Percentiles rank a stretch among this genome's conserved stretches.
Evolutionary conservation across 1,140 invertebrate genomes (phyloP).

Genomic region (Atta texana): DNA sequence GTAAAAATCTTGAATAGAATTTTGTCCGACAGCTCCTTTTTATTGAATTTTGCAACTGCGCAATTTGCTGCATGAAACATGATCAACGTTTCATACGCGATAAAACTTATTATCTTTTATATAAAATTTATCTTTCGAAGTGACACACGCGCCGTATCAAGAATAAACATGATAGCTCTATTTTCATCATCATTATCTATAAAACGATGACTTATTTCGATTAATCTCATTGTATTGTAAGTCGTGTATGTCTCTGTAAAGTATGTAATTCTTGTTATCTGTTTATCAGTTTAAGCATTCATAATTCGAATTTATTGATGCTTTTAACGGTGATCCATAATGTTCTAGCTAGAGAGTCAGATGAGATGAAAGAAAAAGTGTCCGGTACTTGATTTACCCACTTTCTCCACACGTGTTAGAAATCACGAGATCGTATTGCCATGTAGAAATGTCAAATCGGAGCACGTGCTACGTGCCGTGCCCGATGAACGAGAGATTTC

Average conservation of each 20-base stretch:
- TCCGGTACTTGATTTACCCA: not conserved
- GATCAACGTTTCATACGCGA: not conserved
- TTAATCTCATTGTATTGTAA: not conserved
- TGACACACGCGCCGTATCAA: not conserved
- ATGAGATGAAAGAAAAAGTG: constrained; percentile 38
- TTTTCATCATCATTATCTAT: not conserved
- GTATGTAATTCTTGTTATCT: not conserved
- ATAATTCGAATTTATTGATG: not conserved
- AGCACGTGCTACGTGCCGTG: constrained; percentile 29
- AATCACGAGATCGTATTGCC: not conserved
- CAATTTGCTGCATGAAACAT: too few relatives aligned
- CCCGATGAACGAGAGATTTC: constrained; percentile 27
- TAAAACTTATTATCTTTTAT: not conserved
- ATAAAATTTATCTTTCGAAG: constrained; percentile 9
- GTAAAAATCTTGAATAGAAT: not conserved
- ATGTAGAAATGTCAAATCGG: constrained; percentile 42
- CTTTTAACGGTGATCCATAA: not conserved
- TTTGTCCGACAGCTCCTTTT: not conserved
- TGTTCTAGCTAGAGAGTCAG: not conserved
- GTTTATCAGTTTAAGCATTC: not conserved
- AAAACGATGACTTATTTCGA: not conserved
- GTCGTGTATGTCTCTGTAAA: not conserved
- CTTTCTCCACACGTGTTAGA: constrained; percentile 42
- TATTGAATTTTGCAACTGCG: not conserved
- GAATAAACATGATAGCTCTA: not conserved